Base-by-base conservation (phyloP, 2,113 vertebrate genomes). In the Craseonycteris thonglongyai region DNA sequence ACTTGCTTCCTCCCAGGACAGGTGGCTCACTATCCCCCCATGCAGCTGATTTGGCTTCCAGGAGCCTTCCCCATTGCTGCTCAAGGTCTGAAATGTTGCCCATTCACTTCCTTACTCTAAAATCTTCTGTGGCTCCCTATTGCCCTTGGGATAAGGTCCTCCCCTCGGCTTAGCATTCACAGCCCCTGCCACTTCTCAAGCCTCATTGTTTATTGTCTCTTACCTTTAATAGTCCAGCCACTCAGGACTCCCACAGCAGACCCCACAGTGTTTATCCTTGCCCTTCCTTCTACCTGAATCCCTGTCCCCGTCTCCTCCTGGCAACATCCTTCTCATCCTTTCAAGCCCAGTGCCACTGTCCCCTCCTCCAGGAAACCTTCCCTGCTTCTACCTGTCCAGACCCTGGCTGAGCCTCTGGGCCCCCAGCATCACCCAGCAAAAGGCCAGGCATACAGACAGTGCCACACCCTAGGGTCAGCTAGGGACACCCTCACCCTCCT, bases 401-500 rank as follows among this genome's bases (percentile, higher is more conserved):
- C 16, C 22, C 87, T 54, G 65, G 35, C 84, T 18, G 56, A 63
- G 84, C 45, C 24, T 54, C 90, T 14, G 65, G 63, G 59, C 16
- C 24, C 38, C 80, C 74, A 61, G 54, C 58, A n/a, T 65, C 40
- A 54, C 16, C 40, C 22, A 49, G 88, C 11, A 47, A 61, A 87
- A 75, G 65, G 59, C 75, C 26, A 24, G 35, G 68, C 30, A 16
- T 66, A 33, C 28, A 65, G 49, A 58, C 6, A 65, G 33, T 63
- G 65, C 71, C 94, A 58, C 71, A 69, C 71, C 89, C 87, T 15
- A 12, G 86, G 95, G 75, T 94, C 89, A 51, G 86, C 75, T n/a
- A 13, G 35, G 95, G 96, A 93, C 92, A 81, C 51, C 35, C 30
- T 78, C 92, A 81, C 51, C 35, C 30, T 78, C 65, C 58, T 65